Base-by-base conservation (phyloP, 2,888 invertebrate species). In the Hypolimnas misippus region DNA sequence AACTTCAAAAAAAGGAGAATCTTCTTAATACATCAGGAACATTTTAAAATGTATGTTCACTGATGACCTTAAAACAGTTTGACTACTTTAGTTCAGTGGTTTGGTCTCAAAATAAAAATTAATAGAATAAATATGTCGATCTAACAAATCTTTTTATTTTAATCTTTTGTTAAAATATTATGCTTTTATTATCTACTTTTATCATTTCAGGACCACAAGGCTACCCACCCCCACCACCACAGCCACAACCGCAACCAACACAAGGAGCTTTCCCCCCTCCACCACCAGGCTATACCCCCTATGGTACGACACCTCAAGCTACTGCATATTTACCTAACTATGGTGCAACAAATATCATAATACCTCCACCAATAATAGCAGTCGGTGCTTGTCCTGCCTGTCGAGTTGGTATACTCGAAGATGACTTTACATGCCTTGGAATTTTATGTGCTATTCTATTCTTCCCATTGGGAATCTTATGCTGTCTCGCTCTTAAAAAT, bases 351-450 rank as follows among this genome's bases (percentile, higher is more conserved):
- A 93, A 89, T 53, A 93, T 95, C 21, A 93, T 95, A 62, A 94
- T 95, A 67, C 94, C 95, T 54, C 95, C 95, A 3, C 95, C 96
- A 67, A 96, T 97, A 38, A 95, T 97, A 66, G 91, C 97, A 0
- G 95, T 98, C 0, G 97, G 97, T 0, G 97, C 96, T 2, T 98
- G 98, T 83, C 98, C 98, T 1, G 96, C 96, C 1, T 98, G 98
- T 79, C 93, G 97, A 71, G 96, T 97, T 63, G 98, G 98, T 14
- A 93, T 96, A 25, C 88, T 98, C 44, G 97, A 97, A 86, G 97
- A 97, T 74, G 96, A 97, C 78, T 98, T 95, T 83, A 96, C 97
- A 0, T 96, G 96, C 75, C 92, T 96, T 49, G 98, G 97, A 61
- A 92, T 98, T 12, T 88, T 96, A 59, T 97, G 97, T 85, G 97